Evolutionary conservation across 2,888 invertebrate genomes (phyloP).

Genomic region (Venustoraphidia nigricollis): DNA sequence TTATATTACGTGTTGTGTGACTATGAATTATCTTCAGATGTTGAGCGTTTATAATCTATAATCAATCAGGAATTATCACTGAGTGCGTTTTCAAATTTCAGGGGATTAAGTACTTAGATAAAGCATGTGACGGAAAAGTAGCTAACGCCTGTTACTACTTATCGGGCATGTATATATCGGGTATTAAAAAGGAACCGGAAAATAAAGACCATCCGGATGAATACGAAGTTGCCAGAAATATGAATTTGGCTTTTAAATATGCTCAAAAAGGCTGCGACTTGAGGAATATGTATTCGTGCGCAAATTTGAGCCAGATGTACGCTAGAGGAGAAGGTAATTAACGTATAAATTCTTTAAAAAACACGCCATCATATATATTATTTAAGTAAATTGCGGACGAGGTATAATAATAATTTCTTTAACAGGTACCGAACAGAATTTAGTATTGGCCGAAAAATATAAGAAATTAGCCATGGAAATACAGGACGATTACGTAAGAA

Average conservation of each 20-base stretch:
- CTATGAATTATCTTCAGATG: no score
- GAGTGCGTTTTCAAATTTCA: constrained; percentile 11
- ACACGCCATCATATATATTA: neutral
- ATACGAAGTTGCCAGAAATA: constrained; percentile 40
- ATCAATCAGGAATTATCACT: no score
- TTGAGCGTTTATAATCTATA: no score
- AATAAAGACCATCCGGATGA: constrained; percentile 7
- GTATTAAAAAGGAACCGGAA: constrained; percentile 28
- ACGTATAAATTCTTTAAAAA: neutral
- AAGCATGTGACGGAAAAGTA: constrained; percentile 35
- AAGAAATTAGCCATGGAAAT: constrained; percentile 54
- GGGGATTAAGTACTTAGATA: constrained; percentile 34
- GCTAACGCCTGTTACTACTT: constrained; percentile 66
- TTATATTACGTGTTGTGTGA: no score
- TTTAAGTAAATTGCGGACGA: neutral
- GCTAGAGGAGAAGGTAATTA: constrained; percentile 58
- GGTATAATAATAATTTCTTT: constrained; percentile 5
- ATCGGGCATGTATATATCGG: constrained; percentile 62
- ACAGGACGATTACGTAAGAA: constrained; percentile 45
- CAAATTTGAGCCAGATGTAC: constrained; percentile 80
- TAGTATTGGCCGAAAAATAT: constrained; percentile 53
- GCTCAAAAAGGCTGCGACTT: constrained; percentile 69
- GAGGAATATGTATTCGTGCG: constrained; percentile 76
- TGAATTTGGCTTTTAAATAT: constrained; percentile 62
- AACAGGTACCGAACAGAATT: constrained; percentile 45